Evolutionary conservation across 2,113 vertebrate genomes (phyloP), one percentile per base, ranked within the genome.

Genomic region (Globicephala melas): DNA sequence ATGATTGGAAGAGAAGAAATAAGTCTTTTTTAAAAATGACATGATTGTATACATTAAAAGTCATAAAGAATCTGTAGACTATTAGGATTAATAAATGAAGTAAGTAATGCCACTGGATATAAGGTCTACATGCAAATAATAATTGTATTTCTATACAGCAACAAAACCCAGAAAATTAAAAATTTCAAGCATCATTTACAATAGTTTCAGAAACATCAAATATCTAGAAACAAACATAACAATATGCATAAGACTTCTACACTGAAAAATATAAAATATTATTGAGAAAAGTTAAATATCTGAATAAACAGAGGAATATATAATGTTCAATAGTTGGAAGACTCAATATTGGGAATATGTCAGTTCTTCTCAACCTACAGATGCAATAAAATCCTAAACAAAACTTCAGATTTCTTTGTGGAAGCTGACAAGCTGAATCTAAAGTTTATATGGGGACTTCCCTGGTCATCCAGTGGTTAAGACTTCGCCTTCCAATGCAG

Each of bases 381-480:
- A 91, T 60, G 14, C 26, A 83, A 50, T 67, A 67, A 80, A 91
- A 88, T 91, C 36, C 25, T 71, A 50, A 93, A 79, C 21, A 60
- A 58, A 80, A 84, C 44, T 74, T 92, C n/a, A 89, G 13, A 74
- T 92, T 95, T 94, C 38, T 92, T 55, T 85, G n/a, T 92, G 63
- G 89, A 94, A 94, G 60, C 28, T 36, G 31, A 55, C 26, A 58
- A 67, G 11, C 26, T 74, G 23, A 68, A 65, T 13, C 68, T 80
- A 80, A 47, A 77, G 10, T 74, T 80, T 65, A 86, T 26, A 76
- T 65, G 10, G 44, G 44, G 41, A 76, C 73, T 76, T 47, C 26
- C 73, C 73, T 47, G 44, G 44, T 31, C 15, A 8, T 76, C 26
- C 73, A 47, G 73, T 5, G 41, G 26, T 28, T 31, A 76, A 47